Evolutionary conservation across 1,140 invertebrate species (phyloP), one percentile per base, ranked within the genome.

Genomic region (Triops longicaudatus): DNA sequence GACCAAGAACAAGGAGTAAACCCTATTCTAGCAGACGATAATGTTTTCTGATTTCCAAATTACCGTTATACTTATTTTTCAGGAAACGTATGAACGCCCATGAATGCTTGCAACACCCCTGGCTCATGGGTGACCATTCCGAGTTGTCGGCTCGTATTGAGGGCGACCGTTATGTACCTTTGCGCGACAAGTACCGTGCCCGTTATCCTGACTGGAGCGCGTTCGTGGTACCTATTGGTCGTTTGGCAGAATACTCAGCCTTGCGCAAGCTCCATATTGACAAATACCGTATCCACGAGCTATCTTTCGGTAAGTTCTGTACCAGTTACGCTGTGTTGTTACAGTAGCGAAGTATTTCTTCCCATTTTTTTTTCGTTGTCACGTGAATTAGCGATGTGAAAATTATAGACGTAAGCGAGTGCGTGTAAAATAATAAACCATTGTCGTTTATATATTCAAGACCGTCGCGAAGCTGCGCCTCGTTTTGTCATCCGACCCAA

Each of bases 31-130:
- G 10, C 2, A 42, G 12, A 43, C 31, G 12, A 14, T 28, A 75
- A 22, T 37, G 17, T 9, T 75, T 27, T 28, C n/a, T n/a, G n/a
- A 75, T 1, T 41, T 10, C 1, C 22, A 28, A 11, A 75, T 31
- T 73, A 75, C 1, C 14, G 28, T 1, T 75, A 0, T 22, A 31
- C 12, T 75, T 79, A 50, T 72, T 75, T 86, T 86, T 17, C 81
- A 95, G 93, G 82, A 97, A 97, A 84, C 91, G 98, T 83, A 92
- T 99, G 93, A 99, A 95, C 26, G 95, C 98, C 0, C 96, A 99
- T 85, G 97, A 99, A 84, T 97, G 96, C 82, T 85, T 99, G 1
- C 86, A 96, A 77, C 98, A 99, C 87, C 85, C 94, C 31, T 99
- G 98, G 98, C 84, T 99, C 78, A 90, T 89, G 28, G 94, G 94